Evolutionary conservation across 1,140 invertebrate species (phyloP), one percentile per base, ranked within the genome.

Genomic region (Nasonia vitripennis): DNA sequence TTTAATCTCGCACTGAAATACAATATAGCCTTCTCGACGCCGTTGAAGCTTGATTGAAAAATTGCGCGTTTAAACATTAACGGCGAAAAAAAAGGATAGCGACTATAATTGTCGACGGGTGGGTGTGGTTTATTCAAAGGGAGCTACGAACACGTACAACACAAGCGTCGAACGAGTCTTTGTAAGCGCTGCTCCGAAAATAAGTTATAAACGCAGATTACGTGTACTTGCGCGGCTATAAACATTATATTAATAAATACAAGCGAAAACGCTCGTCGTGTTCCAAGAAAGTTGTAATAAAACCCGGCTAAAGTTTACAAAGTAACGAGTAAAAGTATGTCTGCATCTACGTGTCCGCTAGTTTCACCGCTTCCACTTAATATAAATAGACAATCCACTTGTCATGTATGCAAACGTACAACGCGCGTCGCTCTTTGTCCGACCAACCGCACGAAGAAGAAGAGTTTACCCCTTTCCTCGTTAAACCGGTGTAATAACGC

Each of bases 291-390:
- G 51, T 67, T 67, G 11, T 20, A 48, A 20, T n/a, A 14, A 51
- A 48, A 48, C n/a, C 3, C 37, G 45, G 45, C 23, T 48, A 77
- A 77, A 77, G 74, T 78, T 55, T 78, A 62, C 23, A 78, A 78
- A 78, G 55, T 78, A 78, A 78, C 11, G 4, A 62, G 48, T 51
- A 62, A 78, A 62, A 34, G 77, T 55, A 62, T 67, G 77, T 78
- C 75, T 34, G 2, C 10, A 62, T 78, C 23, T 34, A 67, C 77
- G 77, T 78, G 31, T 62, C 77, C 77, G 31, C 27, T 37, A 62
- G 75, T n/a, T 51, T 78, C 45, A 51, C 75, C 45, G 3, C 45
- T 78, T 78, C 45, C n/a, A 78, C 17, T 78, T 78, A 78, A 78
- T 27, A 51, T 78, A 37, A 37, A 74, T 74, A 74, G 70, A 71